Conservation (phyloP, 2,888 invertebrate species). For the Drosophila ezoana region DNA sequence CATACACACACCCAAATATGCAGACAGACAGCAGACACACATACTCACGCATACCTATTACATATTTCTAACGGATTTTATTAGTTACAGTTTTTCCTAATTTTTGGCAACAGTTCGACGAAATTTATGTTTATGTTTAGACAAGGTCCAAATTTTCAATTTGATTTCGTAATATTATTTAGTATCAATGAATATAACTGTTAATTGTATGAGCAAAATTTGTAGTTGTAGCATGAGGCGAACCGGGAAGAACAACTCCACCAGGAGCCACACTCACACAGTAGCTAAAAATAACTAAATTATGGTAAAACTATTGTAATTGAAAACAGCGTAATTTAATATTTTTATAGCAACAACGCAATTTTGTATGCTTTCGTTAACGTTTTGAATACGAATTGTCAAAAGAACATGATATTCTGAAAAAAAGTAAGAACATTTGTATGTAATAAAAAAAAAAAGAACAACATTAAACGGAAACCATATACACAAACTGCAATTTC, state of each 20-base stretch:
- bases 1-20: slow-evolving; percentile 20
- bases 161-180: slow-evolving; percentile 46
- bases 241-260: slow-evolving; percentile 25
- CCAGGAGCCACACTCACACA: slow-evolving; percentile 35
- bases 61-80: slow-evolving; percentile 48
- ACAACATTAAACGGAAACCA: slow-evolving; percentile 63
- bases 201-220: slow-evolving; percentile 48
- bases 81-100: slow-evolving; percentile 53
- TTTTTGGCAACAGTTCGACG: slow-evolving; percentile 43
- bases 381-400: slow-evolving; percentile 44
- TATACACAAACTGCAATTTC: slow-evolving; percentile 47
- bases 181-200: slow-evolving; percentile 44
- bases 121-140: slow-evolving; percentile 59
- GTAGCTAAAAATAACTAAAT: slow-evolving; percentile 65
- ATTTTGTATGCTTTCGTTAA: slow-evolving; percentile 64
- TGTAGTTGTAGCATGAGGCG: slow-evolving; percentile 48
- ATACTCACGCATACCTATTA: slow-evolving; percentile 69
- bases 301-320: slow-evolving; percentile 62
- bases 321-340: slow-evolving; percentile 61
- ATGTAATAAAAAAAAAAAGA: slow-evolving; percentile 38
- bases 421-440: slow-evolving; percentile 44
- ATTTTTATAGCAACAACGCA: slow-evolving; percentile 66
- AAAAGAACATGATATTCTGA: slow-evolving; percentile 23
- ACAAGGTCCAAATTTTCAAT: slow-evolving; percentile 43
- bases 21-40: slow-evolving; percentile 34